Base-by-base conservation (phyloP, 1,140 invertebrate species). In the Rhyacophila brunnea region DNA sequence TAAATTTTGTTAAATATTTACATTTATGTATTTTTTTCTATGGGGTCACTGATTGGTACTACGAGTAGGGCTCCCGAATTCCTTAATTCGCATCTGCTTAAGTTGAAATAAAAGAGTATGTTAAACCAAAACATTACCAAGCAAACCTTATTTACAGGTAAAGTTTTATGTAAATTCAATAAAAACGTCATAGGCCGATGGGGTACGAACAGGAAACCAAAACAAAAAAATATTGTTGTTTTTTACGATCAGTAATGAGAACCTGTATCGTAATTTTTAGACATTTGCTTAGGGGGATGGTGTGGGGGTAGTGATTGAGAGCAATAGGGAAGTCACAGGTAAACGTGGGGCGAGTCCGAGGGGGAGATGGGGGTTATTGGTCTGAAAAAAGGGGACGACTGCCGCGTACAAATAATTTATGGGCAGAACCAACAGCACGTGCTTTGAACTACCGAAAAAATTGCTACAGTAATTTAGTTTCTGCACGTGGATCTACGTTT, bases 321-420 rank as follows among this genome's bases (percentile, higher is more conserved):
- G n/a, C 34, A 34, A 36, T 35, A 54, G 15, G 18, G 20, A 28
- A 28, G 23, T 28, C 23, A 28, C 23, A 28, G 23, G 14, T 17
- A 20, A 52, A 43, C 14, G 5, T 10, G 38, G 49, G n/a, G 20
- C 19, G 20, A 42, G 10, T 20, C 19, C 19, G 9, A 38, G 14
- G 19, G 14, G 46, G 20, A 4, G 23, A n/a, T 32, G 15, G 18
- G 10, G 20, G 14, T 20, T 13, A 9, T 15, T 20, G 36, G 19
- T 6, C 23, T 1, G 50, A n/a, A 10, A 11, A 9, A 50, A n/a
- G 1, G 38, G n/a, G 18, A 28, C 9, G 23, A 5, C 23, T 28
- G 9, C 23, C 57, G 43, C 42, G 46, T 28, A 53, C 34, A 53
- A 44, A 60, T 60, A 60, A 60, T 60, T 60, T 60, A 60, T 44